Evolutionary conservation across 2,113 vertebrate species (phyloP).

Genomic region (Orientallactaga bullata): DNA sequence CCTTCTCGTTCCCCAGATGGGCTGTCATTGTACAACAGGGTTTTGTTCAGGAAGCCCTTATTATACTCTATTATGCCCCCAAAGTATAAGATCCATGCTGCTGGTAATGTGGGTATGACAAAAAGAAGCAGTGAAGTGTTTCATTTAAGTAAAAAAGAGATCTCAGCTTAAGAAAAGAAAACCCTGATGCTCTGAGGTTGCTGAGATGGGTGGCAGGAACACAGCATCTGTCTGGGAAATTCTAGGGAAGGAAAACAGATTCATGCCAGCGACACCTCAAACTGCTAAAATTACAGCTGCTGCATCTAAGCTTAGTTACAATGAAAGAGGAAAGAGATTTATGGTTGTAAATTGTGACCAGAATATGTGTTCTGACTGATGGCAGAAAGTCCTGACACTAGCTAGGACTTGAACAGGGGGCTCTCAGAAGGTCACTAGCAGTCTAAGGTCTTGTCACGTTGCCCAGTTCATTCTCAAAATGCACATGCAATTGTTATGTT

Average conservation of each 20-base stretch:
- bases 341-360: no score
- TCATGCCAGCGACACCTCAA: background rate
- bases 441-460: no score
- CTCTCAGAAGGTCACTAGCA: no score
- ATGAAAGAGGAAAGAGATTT: no score
- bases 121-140: background rate
- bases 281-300: background rate
- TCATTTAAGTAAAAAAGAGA: background rate
- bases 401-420: no score
- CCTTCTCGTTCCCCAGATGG: background rate
- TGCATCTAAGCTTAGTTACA: background rate
- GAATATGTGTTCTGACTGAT: no score
- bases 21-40: no score
- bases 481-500: no score
- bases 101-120: background rate
- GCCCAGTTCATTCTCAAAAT: no score
- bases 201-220: background rate
- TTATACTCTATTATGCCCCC: background rate
- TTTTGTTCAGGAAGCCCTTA: no score
- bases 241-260: background rate
- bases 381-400: no score
- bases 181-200: background rate
- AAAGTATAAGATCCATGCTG: background rate
- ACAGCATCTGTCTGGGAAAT: background rate
- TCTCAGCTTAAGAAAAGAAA: background rate